phyloP scores from a whole-genome alignment of 2,113 vertebrate genomes.

The Pygoscelis antarcticus region DNA sequence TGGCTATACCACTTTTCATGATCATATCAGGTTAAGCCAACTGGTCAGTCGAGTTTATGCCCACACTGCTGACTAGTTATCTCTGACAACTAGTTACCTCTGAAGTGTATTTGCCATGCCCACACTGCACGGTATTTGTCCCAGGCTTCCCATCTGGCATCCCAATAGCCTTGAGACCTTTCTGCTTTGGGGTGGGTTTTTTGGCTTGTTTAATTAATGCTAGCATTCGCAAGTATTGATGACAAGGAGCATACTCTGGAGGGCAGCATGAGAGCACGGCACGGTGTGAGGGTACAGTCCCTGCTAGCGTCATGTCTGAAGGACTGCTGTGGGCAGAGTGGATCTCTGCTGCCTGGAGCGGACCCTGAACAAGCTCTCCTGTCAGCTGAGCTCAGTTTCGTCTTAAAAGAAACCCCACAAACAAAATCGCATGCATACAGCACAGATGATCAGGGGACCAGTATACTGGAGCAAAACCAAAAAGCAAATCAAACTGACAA shows the following conservation, averaged over 20 bases:
- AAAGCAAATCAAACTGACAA: neutral
- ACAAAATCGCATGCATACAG: neutral
- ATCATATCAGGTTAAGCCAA: neutral
- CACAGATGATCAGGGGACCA: neutral
- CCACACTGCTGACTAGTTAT: neutral
- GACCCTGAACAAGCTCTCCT: neutral
- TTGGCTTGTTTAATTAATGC: neutral
- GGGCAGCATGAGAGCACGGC: constrained; percentile 31
- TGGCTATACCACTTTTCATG: neutral
- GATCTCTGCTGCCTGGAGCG: neutral
- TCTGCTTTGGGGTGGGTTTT: neutral
- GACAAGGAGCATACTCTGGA: constrained; percentile 28
- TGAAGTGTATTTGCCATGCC: neutral
- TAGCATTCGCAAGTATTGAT: neutral
- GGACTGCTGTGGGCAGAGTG: neutral
- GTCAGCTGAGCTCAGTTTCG: neutral
- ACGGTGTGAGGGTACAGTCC: neutral
- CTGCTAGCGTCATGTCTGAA: neutral
- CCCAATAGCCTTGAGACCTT: neutral
- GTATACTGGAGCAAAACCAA: neutral
- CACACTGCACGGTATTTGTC: neutral
- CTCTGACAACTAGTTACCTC: neutral
- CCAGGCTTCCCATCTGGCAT: neutral
- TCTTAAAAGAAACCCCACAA: neutral
- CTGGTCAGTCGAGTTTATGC: neutral